Conservation (phyloP, 2,888 invertebrate species). For the Sericinus montela region DNA sequence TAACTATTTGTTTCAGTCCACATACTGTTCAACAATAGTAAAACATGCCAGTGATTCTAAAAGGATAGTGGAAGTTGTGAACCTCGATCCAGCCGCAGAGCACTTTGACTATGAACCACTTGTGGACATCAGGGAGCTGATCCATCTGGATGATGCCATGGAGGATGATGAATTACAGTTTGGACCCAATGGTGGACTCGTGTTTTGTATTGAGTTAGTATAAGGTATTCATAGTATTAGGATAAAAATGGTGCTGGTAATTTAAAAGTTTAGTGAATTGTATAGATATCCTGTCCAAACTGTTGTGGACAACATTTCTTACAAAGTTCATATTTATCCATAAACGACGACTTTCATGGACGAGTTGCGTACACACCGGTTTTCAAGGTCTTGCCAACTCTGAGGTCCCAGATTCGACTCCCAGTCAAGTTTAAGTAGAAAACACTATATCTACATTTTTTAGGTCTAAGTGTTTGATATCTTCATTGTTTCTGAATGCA, state of each 20-base stretch:
- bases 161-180: conserved; percentile 95
- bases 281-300: no score
- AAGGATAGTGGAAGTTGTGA: conserved; percentile 91
- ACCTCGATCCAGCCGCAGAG: conserved; percentile 99
- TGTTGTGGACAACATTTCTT: no score
- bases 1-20: conserved; percentile 82
- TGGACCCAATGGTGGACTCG: conserved; percentile 98
- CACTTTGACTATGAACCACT: conserved; percentile 94
- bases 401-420: no score
- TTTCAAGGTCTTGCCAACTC: no score
- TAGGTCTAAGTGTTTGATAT: no score
- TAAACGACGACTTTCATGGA: no score
- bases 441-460: no score
- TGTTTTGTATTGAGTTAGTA: conserved; percentile 94
- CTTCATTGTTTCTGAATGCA: no score
- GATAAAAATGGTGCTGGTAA: conserved; percentile 69
- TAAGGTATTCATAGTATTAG: background rate
- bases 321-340: no score
- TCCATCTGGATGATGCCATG: conserved; percentile 97
- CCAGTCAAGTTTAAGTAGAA: no score
- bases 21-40: conserved; percentile 93
- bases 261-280: no score
- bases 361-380: no score
- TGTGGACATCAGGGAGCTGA: conserved; percentile 92
- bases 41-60: conserved; percentile 89